Base-by-base conservation (phyloP, 2,888 invertebrate genomes). In the Crocallis elinguaria region DNA sequence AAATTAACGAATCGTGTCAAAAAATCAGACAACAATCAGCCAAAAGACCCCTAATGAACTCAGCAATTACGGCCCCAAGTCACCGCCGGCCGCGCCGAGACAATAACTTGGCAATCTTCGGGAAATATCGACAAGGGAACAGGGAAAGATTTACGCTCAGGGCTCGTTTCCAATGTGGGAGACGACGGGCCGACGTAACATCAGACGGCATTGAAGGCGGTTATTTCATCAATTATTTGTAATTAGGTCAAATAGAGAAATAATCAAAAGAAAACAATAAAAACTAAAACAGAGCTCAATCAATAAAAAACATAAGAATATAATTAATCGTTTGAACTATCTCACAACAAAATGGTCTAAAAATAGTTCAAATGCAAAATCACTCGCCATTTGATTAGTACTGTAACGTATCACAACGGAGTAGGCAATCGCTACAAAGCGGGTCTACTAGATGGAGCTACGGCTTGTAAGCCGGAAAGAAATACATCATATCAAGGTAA, bases 41-140 rank as follows among this genome's bases (percentile, higher is more conserved):
- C 23, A 11, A 51, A 45, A 51, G 16, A 45, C 5, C 39, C 35
- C 33, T 52, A 52, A 52, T 45, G 51, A 52, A 45, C 45, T 45
- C 19, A 7, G 35, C 45, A 52, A 52, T 45, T 52, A 45, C 39
- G 32, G 21, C 8, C 16, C 16, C 44, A 7, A 23, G 37, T 12
- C 49, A 29, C 32, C 44, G 43, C 1, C 8, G 19, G 17, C 23
- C 23, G 23, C 9, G 14, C n/a, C 43, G 21, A 32, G 33, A 51
- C 51, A 52, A 52, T 52, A 39, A 35, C 35, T 39, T 25, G 35
- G 11, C 51, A 45, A 37, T 36, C 23, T 41, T 27, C 23, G 16
- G 16, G 11, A 6, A 42, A 42, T 32, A 32, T 32, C 8, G 11
- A 41, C 29, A n/a, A n/a, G 12, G 37, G 19, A 37, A 16, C 37